These are phyloP conservation scores for Kryptopterus vitreolus DNA, from an alignment of 2,797 vertebrate species.

Conservation along the genomic window DNA sequence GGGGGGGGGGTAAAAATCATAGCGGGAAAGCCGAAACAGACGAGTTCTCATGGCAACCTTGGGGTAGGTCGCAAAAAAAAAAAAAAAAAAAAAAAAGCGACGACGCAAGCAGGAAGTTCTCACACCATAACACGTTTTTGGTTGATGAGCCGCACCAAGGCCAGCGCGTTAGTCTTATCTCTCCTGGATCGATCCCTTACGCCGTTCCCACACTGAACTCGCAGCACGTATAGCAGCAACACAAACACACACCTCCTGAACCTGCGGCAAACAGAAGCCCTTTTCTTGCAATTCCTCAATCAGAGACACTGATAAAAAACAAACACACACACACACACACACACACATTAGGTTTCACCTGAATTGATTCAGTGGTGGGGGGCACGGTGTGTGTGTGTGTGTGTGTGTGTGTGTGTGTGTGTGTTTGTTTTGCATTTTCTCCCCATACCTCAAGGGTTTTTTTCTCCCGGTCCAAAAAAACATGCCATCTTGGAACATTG, in stretches of 20 bases:
- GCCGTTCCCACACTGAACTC: constrained; percentile 71
- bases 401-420: too few relatives aligned
- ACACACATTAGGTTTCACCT: too few relatives aligned
- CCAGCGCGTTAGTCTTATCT: constrained; percentile 71
- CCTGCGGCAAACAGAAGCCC: constrained; percentile 23
- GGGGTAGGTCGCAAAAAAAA: constrained; percentile 52
- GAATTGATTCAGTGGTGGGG: too few relatives aligned
- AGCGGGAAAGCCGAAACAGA: constrained; percentile 39
- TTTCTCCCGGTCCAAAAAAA: too few relatives aligned
- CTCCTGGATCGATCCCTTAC: constrained; percentile 67
- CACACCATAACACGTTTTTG: constrained; percentile 64
- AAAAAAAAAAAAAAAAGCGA: too few relatives aligned
- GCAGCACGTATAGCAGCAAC: constrained; percentile 35
- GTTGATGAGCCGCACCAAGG: constrained; percentile 69
- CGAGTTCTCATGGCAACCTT: constrained; percentile 49
- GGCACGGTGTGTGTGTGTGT: too few relatives aligned
- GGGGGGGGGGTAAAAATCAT: constrained; percentile 25
- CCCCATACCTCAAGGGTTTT: too few relatives aligned
- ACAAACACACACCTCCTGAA: constrained; percentile 69
- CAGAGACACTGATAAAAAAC: constrained; percentile 26
- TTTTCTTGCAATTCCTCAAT: constrained; percentile 36
- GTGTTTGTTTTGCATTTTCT: too few relatives aligned
- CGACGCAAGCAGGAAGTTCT: constrained; percentile 61
- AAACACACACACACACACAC: too few relatives aligned
- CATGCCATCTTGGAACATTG: too few relatives aligned